Evolutionary conservation across 2,113 vertebrate species (phyloP).

Genomic region (Plotosus lineatus): DNA sequence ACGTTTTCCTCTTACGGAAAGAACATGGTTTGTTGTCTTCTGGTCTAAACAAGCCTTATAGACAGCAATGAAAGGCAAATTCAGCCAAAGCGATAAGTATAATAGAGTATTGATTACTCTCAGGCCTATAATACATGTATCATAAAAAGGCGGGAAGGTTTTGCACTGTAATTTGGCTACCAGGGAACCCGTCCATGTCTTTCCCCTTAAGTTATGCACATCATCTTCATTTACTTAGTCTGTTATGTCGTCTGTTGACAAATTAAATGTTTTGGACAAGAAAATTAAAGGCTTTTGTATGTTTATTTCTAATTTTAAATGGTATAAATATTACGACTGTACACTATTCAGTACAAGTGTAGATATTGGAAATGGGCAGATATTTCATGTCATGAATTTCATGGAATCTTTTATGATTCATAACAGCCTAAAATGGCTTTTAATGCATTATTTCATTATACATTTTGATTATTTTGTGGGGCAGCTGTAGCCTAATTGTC

Average conservation of each 20-base stretch:
- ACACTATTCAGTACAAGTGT: conserved; percentile 39
- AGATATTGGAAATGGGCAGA: conserved; percentile 53
- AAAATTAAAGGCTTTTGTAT: conserved; percentile 7
- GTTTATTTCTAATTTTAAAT: background rate
- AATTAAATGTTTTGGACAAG: background rate
- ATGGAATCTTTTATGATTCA: conserved; percentile 61
- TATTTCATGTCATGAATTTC: conserved; percentile 59
- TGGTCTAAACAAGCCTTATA: background rate
- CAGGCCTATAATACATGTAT: background rate
- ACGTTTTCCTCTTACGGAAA: background rate
- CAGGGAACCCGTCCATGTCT: background rate
- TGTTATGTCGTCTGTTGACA: conserved; percentile 17
- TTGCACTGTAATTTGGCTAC: conserved; percentile 2
- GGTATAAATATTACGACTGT: background rate
- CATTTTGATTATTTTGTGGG: too few relatives aligned
- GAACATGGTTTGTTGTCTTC: background rate
- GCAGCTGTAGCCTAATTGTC: too few relatives aligned
- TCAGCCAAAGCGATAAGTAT: background rate
- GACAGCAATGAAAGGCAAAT: background rate
- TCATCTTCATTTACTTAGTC: conserved; percentile 21
- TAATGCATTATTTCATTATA: too few relatives aligned
- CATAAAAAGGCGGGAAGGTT: conserved; percentile 12
- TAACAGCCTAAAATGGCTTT: conserved; percentile 63
- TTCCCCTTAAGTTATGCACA: conserved; percentile 4
- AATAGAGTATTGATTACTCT: background rate